Evolutionary conservation across 2,888 invertebrate genomes (phyloP), one percentile per base, ranked within the genome.

Genomic region (Myathropa florea): DNA sequence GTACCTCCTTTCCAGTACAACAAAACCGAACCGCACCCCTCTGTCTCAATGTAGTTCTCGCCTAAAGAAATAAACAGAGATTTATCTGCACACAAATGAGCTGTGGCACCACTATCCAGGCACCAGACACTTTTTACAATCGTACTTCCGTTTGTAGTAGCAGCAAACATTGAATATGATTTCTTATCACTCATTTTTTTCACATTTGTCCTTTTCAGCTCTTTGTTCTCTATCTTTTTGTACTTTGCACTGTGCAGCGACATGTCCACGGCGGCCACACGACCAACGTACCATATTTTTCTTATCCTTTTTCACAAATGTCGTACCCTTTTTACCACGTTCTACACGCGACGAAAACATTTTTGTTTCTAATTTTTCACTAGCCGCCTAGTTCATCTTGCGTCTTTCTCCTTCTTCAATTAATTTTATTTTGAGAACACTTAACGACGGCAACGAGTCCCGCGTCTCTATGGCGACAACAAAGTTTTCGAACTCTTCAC

Each of bases 401-500:
- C 3, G 91, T 89, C 72, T 91, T 90, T 4, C 90, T 57, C 90
- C 9, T 18, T 88, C 86, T n/a, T 86, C 85, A 9, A 79, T 24
- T 3, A 86, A 14, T 23, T 85, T 85, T 9, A 75, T 18, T 28
- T 85, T 80, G 3, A 83, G 46, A 0, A 3, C 90, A 39, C 24
- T 18, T 3, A 83, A 46, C 12, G 68, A 12, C n/a, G 83, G 88
- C 33, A 88, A 73, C 0, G 21, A 21, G 39, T 83, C 80, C 30
- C 85, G 78, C 12, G 79, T 67, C 26, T 88, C 84, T 21, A 84
- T 82, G 1, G 88, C 91, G 6, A 89, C 89, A 39, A 89, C 55
- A 70, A 91, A 91, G 64, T 89, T 90, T 24, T 91, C 90, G 68
- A 85, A 91, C 12, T 23, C 86, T 7, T 63, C 9, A 14, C 64